Evolutionary conservation across 2,797 vertebrate species (phyloP).

Genomic region (Synaphobranchus kaupii): DNA sequence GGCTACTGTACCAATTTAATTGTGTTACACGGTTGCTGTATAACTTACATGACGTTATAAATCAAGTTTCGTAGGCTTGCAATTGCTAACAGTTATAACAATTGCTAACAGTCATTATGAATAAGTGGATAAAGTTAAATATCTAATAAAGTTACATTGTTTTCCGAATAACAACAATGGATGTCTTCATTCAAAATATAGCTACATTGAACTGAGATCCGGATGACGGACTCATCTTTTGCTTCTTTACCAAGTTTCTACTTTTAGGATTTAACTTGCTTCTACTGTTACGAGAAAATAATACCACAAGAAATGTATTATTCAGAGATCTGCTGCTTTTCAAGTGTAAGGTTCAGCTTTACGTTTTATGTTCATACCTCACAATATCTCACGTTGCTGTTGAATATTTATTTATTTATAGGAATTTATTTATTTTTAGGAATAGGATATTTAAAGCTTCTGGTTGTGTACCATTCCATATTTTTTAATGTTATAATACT

Average conservation of each 20-base stretch:
- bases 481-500: not conserved
- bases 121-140: not conserved
- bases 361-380: not conserved
- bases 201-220: not conserved
- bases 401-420: not conserved
- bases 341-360: not conserved
- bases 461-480: not conserved
- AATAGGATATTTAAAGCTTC: not conserved
- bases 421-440: slow-evolving; percentile 20
- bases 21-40: not conserved
- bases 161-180: not conserved
- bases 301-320: not conserved
- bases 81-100: not conserved
- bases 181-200: not conserved
- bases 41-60: not conserved
- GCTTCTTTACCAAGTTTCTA: not conserved
- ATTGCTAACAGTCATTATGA: not conserved
- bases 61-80: not conserved
- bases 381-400: not conserved
- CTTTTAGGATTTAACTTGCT: not conserved
- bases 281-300: not conserved
- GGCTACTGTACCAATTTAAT: not conserved
- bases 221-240: not conserved
- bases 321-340: not conserved
- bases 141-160: not conserved